Evolutionary conservation across 2,113 vertebrate genomes (phyloP), one percentile per base, ranked within the genome.

Genomic region (Grammomys surdaster): DNA sequence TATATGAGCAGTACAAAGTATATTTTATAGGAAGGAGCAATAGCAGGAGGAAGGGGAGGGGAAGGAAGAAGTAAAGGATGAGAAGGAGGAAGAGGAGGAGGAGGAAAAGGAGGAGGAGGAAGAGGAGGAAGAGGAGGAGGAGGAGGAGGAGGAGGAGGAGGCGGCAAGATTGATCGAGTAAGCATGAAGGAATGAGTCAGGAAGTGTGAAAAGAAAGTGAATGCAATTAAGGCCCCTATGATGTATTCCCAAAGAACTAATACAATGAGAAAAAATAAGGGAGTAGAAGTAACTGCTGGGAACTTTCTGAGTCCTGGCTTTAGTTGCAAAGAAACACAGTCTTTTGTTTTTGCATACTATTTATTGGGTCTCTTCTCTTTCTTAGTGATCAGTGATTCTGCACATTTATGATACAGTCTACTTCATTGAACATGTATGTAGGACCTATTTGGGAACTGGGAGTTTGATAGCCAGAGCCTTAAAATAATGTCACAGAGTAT

Each of bases 331-430:
- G 36, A 96, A 80, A 17, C 36, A 33, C 5, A 48, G 5, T 75
- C n/a, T 85, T 91, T 76, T 85, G 5, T 93, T 93, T 93, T 86
- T 60, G 58, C 46, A 86, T 67, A 24, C 40, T 43, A 73, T 73
- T 90, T 28, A 36, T 73, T 40, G 69, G 82, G 3, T 48, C 51
- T 43, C n/a, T 97, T 95, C 58, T 89, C 9, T 31, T 63, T 98
- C 72, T 81, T 20, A 84, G 5, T 82, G n/a, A 46, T 93, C 26
- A 63, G 0, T 26, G 48, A 56, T 88, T 10, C 67, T 96, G 93
- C 95, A 94, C 76, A 43, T 63, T 67, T 56, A 90, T 91, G 76
- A 86, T 4, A 40, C 1, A 22, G 33, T 84, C 9, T 84, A 63
- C 73, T 95, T 93, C 73, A 36, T 48, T 77, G 82, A 72, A 58